phyloP scores from a whole-genome alignment of 2,888 invertebrate genomes.

The Caenorhabditis sp. region DNA sequence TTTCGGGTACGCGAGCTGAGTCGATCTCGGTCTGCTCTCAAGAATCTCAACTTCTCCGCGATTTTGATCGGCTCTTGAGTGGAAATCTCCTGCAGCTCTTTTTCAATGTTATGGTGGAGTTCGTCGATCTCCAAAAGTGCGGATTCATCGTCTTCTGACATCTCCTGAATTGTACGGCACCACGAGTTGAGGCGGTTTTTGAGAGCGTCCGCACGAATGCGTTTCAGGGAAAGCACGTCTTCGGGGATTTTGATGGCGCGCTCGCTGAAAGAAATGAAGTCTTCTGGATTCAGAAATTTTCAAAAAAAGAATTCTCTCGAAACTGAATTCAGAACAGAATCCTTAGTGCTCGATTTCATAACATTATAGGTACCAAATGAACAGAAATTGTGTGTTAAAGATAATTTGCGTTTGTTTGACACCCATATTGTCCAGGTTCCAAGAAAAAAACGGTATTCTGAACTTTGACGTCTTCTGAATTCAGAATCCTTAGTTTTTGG shows the following conservation, averaged over 20 bases:
- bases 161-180: slow-evolving; percentile 71
- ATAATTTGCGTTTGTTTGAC: no score
- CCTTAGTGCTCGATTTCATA: no score
- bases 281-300: neutral
- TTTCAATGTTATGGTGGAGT: slow-evolving; percentile 68
- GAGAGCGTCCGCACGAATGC: slow-evolving; percentile 70
- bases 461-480: no score
- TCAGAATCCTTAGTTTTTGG: no score
- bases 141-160: slow-evolving; percentile 75
- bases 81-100: slow-evolving; percentile 49
- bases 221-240: slow-evolving; percentile 63
- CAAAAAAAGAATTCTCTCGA: neutral
- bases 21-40: slow-evolving; percentile 72
- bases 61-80: slow-evolving; percentile 55
- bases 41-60: slow-evolving; percentile 68
- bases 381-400: no score
- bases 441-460: no score
- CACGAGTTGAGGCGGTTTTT: slow-evolving; percentile 73
- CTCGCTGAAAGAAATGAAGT: slow-evolving; percentile 56
- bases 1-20: slow-evolving; percentile 70
- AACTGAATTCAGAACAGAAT: no score
- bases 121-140: slow-evolving; percentile 75
- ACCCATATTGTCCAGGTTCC: no score
- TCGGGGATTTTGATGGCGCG: slow-evolving; percentile 63
- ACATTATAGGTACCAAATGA: no score